These are phyloP conservation scores for Tuberolachnus salignus DNA, from an alignment of 2,888 invertebrate genomes.

Conservation along the genomic window DNA sequence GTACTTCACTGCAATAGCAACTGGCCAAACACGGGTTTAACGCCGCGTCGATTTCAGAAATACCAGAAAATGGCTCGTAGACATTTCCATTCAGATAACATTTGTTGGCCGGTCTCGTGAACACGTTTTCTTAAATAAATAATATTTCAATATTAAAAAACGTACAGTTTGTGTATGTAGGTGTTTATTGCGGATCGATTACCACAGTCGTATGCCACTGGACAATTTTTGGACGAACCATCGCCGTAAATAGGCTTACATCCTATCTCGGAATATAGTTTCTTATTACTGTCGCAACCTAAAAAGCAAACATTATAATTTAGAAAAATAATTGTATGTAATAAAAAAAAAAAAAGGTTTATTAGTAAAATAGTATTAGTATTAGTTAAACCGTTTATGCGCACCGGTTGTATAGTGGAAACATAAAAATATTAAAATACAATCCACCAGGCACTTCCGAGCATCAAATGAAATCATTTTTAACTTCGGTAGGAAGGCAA, in stretches of 20 bases:
- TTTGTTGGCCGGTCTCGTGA: constrained; percentile 18
- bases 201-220: constrained; percentile 46
- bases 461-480: constrained; percentile 29
- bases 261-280: constrained; percentile 44
- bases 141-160: neutral
- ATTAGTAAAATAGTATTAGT: too few relatives aligned
- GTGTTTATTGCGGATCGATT: neutral
- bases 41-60: constrained; percentile 27
- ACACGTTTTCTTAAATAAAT: constrained; percentile 22
- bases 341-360: neutral
- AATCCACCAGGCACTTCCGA: constrained; percentile 8
- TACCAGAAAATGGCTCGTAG: neutral
- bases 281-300: constrained; percentile 38
- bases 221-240: constrained; percentile 6
- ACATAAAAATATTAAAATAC: constrained; percentile 1
- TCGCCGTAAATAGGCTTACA: constrained; percentile 39
- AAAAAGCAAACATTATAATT: neutral
- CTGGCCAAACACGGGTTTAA: constrained; percentile 36
- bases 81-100: constrained; percentile 44
- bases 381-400: neutral
- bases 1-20: constrained; percentile 5
- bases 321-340: neutral
- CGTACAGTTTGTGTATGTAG: neutral
- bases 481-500: neutral
- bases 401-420: neutral